Conservation (phyloP, 2,113 vertebrate genomes). For the Hiodon alosoides region DNA sequence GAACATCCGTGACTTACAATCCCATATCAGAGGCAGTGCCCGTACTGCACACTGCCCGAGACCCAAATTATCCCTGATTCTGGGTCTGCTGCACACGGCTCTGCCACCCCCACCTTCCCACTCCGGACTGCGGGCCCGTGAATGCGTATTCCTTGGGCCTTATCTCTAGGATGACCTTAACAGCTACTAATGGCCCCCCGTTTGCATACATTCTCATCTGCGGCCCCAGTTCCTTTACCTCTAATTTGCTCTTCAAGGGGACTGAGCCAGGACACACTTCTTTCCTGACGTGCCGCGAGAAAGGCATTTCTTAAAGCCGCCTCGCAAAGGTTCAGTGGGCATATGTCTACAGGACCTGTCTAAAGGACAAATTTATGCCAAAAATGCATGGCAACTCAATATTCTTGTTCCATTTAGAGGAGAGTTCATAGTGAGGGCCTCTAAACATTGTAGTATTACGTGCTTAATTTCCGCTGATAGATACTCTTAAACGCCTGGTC, state of each 20-base stretch:
- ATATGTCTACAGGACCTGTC: no score
- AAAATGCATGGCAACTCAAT: no score
- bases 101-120: slow-evolving; percentile 17
- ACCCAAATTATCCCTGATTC: slow-evolving; percentile 31
- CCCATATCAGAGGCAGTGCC: slow-evolving; percentile 28
- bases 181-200: slow-evolving; percentile 34
- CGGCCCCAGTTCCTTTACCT: not conserved
- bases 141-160: slow-evolving; percentile 34
- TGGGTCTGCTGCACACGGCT: slow-evolving; percentile 18
- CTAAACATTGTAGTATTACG: no score
- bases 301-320: no score
- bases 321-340: no score
- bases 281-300: no score
- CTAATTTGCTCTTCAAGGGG: not conserved
- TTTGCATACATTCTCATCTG: slow-evolving; percentile 36
- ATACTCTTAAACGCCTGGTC: no score
- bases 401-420: no score
- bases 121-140: slow-evolving; percentile 26
- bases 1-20: slow-evolving; percentile 4
- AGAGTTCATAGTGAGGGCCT: no score
- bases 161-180: slow-evolving; percentile 25
- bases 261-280: not conserved
- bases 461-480: no score
- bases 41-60: slow-evolving; percentile 23
- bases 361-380: no score